Evolutionary conservation across 1,140 invertebrate genomes (phyloP), one percentile per base, ranked within the genome.

Genomic region (Brachionus angularis): DNA sequence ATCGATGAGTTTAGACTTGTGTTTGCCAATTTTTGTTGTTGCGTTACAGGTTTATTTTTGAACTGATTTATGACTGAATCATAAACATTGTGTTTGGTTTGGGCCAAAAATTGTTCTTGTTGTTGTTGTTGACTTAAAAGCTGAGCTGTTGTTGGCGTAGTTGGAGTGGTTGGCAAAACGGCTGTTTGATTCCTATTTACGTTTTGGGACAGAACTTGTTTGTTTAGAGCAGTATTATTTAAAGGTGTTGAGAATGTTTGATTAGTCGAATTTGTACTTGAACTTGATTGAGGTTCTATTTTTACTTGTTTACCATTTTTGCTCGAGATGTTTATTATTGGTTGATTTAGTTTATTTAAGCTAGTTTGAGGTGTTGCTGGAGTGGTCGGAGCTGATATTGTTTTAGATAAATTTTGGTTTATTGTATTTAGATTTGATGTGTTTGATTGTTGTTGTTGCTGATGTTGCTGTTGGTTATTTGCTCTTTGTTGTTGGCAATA

Each of bases 401-500:
- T 39, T 23, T 31, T 18, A 7, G 52, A 21, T 12, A n/a, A 8
- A 2, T 14, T 2, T 16, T 36, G 31, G 5, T 34, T 14, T 10
- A 21, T 31, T 18, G 52, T 1, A 14, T 55, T 27, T 10, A 10
- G 31, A n/a, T n/a, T 33, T 2, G 52, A 55, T 3, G 18, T 7
- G 16, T 42, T 14, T 14, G 10, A 3, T 42, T 31, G 3, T 25
- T 34, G 23, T 23, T 58, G 53, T 23, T 58, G 53, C 16, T 58
- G 53, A 2, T 39, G 2, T 14, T 58, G 53, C 36, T 58, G 52
- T 34, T 55, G n/a, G n/a, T n/a, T n/a, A n/a, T n/a, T n/a, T n/a
- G n/a, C n/a, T n/a, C n/a, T n/a, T n/a, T n/a, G 49, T 31, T 31
- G 52, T 21, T 55, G 53, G n/a, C 53, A 58, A 39, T 58, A 58